Conservation (phyloP, 92 coral and sea anemone species). For the Palythoa caribaeorum region DNA sequence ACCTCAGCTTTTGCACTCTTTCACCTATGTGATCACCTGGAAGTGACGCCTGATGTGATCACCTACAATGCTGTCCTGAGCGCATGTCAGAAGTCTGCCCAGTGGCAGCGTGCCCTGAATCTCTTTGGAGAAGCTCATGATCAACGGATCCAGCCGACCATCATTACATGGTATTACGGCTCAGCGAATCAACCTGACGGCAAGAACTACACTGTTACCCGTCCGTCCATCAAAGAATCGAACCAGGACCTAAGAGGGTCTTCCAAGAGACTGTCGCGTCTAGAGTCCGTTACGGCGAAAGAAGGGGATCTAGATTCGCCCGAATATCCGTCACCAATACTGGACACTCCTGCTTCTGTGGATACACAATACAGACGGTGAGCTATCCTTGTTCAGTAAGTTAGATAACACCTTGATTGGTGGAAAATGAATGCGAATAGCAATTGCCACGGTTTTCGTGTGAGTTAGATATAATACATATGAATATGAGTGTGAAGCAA, state of each 20-base stretch:
- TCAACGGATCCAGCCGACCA: too few species aligned
- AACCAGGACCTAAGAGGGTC: constrained; percentile 83
- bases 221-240: constrained; percentile 90
- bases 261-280: constrained; percentile 84
- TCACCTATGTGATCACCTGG: too few species aligned
- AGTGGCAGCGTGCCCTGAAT: too few species aligned
- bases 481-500: too few species aligned
- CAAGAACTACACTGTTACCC: constrained; percentile 80
- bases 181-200: constrained; percentile 82
- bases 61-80: too few species aligned
- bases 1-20: too few species aligned
- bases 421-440: not conserved
- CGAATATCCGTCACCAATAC: constrained; percentile 77
- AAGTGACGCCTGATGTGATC: too few species aligned
- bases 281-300: constrained; percentile 67
- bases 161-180: constrained; percentile 90
- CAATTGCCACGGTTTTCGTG: not conserved
- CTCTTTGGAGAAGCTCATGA: too few species aligned
- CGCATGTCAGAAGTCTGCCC: too few species aligned
- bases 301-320: constrained; percentile 66
- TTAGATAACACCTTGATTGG: not conserved
- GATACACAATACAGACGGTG: constrained; percentile 62
- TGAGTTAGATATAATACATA: too few species aligned
- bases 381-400: not conserved
- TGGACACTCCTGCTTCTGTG: constrained; percentile 76